Evolutionary conservation across 2,888 invertebrate species (phyloP), one percentile per base, ranked within the genome.

Genomic region (Tethea ocularis): DNA sequence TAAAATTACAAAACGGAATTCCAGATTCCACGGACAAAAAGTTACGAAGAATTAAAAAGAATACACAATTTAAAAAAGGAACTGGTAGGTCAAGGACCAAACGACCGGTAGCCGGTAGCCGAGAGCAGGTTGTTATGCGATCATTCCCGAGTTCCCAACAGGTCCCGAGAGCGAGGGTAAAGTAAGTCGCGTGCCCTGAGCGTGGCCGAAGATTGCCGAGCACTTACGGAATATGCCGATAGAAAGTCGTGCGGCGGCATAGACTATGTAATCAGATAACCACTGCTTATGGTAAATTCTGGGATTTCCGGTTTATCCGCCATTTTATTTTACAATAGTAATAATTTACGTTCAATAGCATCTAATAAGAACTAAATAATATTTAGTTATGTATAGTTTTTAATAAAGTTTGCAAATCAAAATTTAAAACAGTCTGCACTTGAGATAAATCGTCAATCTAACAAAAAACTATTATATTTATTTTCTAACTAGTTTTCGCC

Each of bases 31-130:
- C 11, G 36, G 46, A 26, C 46, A 24, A 17, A 41, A 53, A 53
- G 24, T 33, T 11, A 29, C 17, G 33, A 13, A 53, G 53, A 10
- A 33, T 29, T 33, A 20, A 41, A 41, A 53, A 53, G 23, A 54
- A 54, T 10, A 22, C 17, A 17, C 6, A 67, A 36, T 36, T 36
- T 36, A 36, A 36, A 71, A 66, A 75, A 67, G 41, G 65, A 66
- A 66, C 61, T 59, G 61, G 64, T 73, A 67, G 71, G 78, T 78
- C 80, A 78, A 78, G 78, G 74, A 75, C 71, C 76, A 79, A 71
- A 67, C 67, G 62, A 67, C 74, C 69, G 66, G 75, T 76, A 70
- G 76, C 74, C 20, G 63, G 10, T 2, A 26, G 26, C 26, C 26
- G 26, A 26, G 29, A 62, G 66, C 80, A 73, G 74, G 78, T 80